These are phyloP conservation scores for Rhagoletis zephyria DNA, from an alignment of 1,140 invertebrate genomes.

Conservation along the genomic window DNA sequence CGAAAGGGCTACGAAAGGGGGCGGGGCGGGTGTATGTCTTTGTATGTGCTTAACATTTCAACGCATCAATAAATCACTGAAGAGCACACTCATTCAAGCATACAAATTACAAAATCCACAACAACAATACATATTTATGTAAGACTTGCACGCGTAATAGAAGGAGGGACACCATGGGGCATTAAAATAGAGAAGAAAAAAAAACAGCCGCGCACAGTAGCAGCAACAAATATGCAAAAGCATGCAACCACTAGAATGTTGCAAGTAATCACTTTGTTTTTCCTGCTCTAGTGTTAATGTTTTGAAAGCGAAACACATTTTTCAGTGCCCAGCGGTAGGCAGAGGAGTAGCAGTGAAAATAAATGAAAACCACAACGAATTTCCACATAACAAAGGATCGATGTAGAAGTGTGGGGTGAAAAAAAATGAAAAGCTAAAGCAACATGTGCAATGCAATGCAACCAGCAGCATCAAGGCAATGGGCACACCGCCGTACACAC, in stretches of 20 bases:
- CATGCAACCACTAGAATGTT: not conserved
- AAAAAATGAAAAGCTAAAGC: not conserved
- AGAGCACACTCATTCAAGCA: constrained; percentile 1
- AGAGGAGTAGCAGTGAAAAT: not conserved
- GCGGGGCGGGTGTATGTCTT: not conserved
- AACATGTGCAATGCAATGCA: not conserved
- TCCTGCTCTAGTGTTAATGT: not conserved
- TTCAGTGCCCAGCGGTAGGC: not conserved
- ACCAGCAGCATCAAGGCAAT: not conserved
- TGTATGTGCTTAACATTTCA: not conserved
- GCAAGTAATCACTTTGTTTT: constrained; percentile 2
- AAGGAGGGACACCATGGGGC: not conserved
- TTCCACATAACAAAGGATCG: not conserved
- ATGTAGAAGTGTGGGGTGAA: not conserved
- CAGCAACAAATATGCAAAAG: not conserved
- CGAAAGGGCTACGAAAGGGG: not conserved
- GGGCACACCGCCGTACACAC: not conserved
- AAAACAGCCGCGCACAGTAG: not conserved
- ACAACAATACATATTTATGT: not conserved
- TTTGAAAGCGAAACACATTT: not conserved
- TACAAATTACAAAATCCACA: constrained; percentile 38
- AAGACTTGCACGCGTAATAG: not conserved
- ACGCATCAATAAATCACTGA: constrained; percentile 28
- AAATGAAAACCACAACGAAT: constrained; percentile 15
- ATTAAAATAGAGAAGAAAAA: not conserved